Evolutionary conservation across 1,140 invertebrate genomes (phyloP), one percentile per base, ranked within the genome.

Genomic region (Anastrepha obliqua): DNA sequence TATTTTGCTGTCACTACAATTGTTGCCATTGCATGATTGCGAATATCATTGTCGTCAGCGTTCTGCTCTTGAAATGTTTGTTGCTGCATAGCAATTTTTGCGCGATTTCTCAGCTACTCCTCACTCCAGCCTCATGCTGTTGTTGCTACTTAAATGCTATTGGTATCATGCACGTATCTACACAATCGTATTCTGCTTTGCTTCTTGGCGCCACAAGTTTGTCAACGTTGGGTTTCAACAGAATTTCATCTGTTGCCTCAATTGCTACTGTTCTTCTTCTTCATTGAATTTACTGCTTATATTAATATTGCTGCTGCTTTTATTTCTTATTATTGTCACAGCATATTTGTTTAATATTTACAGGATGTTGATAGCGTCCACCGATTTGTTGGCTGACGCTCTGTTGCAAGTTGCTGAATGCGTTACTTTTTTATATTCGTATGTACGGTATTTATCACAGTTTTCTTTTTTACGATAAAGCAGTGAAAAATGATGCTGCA

Each of bases 21-120:
- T 81, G 74, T 81, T 81, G 74, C 9, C 74, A 81, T 81, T 81
- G 74, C 47, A 81, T 81, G 74, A 81, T 81, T 81, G 74, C 74
- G 44, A 81, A 55, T 81, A 47, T 81, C 74, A 81, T 81, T 81
- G 74, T 81, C 74, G 74, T 81, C 74, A 81, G 74, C 11, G 74
- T 81, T 81, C n/a, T 55, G 74, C 74, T 47, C 74, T 81, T 81
- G 74, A 81, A 81, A 81, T 81, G 20, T 55, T 29, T 81, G 11
- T 81, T 51, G 44, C 13, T 6, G 17, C 20, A 81, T 17, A 15
- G 67, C 42, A 74, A 74, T 74, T 74, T 74, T 81, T 81, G 51
- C 20, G 51, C 47, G 1, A 81, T 67, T 67, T 67, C 47, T 13
- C 9, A 55, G 5, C 5, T 81, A 67, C 64, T 67, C 17, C 17